Evolutionary conservation across 2,113 vertebrate genomes (phyloP).

Genomic region (Thunnus thynnus): DNA sequence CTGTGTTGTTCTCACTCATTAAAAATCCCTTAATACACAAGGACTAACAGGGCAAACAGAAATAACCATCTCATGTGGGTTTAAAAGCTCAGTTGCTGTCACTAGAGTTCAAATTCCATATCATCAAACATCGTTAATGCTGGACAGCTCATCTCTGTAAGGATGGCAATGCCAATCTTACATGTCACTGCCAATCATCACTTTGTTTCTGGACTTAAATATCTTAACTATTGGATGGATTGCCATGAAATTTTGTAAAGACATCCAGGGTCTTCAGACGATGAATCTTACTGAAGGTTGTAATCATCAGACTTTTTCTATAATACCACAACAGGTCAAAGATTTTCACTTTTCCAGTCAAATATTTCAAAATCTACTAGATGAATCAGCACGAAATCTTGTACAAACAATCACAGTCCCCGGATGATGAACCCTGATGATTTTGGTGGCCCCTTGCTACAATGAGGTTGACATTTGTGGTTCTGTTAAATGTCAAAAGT

Average conservation of each 20-base stretch:
- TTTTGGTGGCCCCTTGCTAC: no score
- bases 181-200: no score
- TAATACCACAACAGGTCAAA: no score
- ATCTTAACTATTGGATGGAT: neutral
- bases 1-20: constrained; percentile 47
- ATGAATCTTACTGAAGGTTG: neutral
- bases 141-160: neutral
- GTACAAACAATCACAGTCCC: no score
- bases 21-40: constrained; percentile 56
- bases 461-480: neutral
- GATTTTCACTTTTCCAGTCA: no score
- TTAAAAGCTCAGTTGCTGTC: constrained; percentile 38
- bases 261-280: neutral
- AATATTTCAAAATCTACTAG: no score
- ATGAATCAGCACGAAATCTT: no score
- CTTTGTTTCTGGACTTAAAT: neutral
- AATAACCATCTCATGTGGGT: constrained; percentile 11
- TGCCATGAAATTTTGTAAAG: neutral
- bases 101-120: constrained; percentile 19
- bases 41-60: constrained; percentile 26
- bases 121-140: neutral
- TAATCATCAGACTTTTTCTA: no score
- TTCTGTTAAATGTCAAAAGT: neutral
- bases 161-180: no score
- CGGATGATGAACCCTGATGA: no score